Evolutionary conservation across 2,797 vertebrate genomes (phyloP), one percentile per base, ranked within the genome.

Genomic region (Lemur catta): DNA sequence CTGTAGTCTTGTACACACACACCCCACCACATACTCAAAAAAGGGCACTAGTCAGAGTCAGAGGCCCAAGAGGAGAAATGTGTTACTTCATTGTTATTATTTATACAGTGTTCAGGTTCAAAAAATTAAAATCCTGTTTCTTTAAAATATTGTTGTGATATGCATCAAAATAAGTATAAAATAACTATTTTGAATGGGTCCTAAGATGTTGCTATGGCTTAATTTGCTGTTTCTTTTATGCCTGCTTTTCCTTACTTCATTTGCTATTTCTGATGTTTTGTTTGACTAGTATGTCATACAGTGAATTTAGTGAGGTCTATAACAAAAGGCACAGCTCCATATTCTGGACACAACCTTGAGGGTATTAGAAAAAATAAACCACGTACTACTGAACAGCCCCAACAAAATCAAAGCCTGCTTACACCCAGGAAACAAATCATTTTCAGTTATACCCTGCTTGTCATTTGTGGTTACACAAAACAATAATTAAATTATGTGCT

Each of bases 401-500:
- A 89, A 90, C 48, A 86, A 96, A 95, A 89, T 46, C 52, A 95
- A 41, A 85, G 76, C 75, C 55, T 59, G 79, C 65, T 59, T 72
- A 80, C 46, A 93, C 63, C 71, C 75, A 81, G 76, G 74, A 92
- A 96, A 93, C 80, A 94, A 97, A 93, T 22, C 46, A 67, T 72
- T 89, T 95, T 91, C 93, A 87, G 79, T 94, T 82, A 89, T 52
- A 93, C 79, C n/a, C 85, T 96, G 75, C 79, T 96, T 96, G 82
- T 80, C 93, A 84, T 86, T 74, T 96, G 91, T 92, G 72, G 48
- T 94, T 93, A 95, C 41, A 95, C 65, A 95, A 96, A 96, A 96
- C 94, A 96, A 50, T 97, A 95, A 98, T 97, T 91, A 95, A 89
- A 95, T 93, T 91, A 92, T 76, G 48, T 72, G 71, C 57, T 91